Evolutionary conservation across 2,113 vertebrate species (phyloP).

Genomic region (Nesoenas mayeri): DNA sequence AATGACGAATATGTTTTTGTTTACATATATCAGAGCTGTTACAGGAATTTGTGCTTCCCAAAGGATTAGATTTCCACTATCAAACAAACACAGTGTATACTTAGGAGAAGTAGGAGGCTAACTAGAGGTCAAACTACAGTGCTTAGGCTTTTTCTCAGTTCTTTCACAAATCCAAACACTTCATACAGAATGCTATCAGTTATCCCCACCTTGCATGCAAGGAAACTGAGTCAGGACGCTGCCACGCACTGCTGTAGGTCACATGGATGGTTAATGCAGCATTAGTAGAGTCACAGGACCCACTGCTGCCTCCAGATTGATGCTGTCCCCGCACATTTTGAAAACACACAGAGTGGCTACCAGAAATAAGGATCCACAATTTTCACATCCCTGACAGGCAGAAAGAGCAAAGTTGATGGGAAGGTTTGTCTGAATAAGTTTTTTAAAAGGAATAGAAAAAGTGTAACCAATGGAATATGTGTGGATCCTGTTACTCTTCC

Average conservation of each 20-base stretch:
- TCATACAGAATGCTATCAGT: not conserved
- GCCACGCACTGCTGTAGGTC: not conserved
- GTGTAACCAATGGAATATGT: not conserved
- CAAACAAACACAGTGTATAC: slow-evolving; percentile 26
- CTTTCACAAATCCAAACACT: not conserved
- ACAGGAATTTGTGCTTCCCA: slow-evolving; percentile 36
- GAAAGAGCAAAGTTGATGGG: not conserved
- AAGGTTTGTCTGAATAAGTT: not conserved
- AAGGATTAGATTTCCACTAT: slow-evolving; percentile 60
- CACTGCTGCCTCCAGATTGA: not conserved
- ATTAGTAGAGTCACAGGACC: not conserved
- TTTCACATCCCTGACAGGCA: not conserved
- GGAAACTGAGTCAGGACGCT: not conserved
- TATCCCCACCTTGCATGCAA: not conserved
- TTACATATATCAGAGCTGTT: slow-evolving; percentile 48
- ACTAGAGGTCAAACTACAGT: slow-evolving; percentile 15
- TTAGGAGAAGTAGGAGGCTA: slow-evolving; percentile 18
- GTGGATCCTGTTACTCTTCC: not conserved
- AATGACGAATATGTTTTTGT: slow-evolving; percentile 44
- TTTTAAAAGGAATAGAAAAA: not conserved
- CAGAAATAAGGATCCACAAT: not conserved
- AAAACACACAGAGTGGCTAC: not conserved
- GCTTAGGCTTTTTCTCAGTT: not conserved
- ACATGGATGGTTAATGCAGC: not conserved
- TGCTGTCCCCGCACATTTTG: not conserved